These are phyloP conservation scores for Salticus scenicus DNA, from an alignment of 2,888 invertebrate species.

Conservation along the genomic window DNA sequence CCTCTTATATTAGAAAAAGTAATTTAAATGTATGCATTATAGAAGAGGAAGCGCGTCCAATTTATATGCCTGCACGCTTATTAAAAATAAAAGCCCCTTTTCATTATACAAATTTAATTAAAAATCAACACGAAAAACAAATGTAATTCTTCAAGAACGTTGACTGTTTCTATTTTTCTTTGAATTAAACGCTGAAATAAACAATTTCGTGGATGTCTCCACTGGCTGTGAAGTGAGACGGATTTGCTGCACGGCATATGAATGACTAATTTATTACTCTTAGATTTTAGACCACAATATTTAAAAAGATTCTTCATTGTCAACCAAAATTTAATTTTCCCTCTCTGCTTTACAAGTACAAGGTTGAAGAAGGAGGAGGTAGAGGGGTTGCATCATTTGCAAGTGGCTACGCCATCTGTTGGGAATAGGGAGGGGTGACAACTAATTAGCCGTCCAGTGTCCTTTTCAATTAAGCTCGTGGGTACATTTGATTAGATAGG, in stretches of 20 bases:
- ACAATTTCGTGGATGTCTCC: not conserved
- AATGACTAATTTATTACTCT: not conserved
- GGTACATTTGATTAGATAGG: constrained; percentile 10
- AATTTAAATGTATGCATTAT: too few species aligned
- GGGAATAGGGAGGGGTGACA: constrained; percentile 14
- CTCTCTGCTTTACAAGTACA: constrained; percentile 1
- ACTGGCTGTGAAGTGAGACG: not conserved
- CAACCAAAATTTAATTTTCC: constrained; percentile 11
- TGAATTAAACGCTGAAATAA: too few species aligned
- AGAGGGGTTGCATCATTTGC: not conserved
- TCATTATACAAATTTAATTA: too few species aligned
- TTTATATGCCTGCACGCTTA: too few species aligned
- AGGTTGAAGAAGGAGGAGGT: not conserved
- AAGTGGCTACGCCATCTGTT: constrained; percentile 8
- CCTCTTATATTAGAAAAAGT: too few species aligned
- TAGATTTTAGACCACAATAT: not conserved
- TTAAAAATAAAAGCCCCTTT: too few species aligned
- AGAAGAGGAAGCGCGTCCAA: too few species aligned
- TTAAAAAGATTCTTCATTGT: constrained; percentile 12
- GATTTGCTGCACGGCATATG: not conserved
- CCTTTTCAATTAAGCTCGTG: constrained; percentile 13
- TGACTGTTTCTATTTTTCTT: too few species aligned
- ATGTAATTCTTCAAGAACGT: too few species aligned
- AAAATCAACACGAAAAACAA: too few species aligned
- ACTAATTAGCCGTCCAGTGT: constrained; percentile 9